phyloP scores from a whole-genome alignment of 2,113 vertebrate genomes.

The Stegostoma tigrinum region DNA sequence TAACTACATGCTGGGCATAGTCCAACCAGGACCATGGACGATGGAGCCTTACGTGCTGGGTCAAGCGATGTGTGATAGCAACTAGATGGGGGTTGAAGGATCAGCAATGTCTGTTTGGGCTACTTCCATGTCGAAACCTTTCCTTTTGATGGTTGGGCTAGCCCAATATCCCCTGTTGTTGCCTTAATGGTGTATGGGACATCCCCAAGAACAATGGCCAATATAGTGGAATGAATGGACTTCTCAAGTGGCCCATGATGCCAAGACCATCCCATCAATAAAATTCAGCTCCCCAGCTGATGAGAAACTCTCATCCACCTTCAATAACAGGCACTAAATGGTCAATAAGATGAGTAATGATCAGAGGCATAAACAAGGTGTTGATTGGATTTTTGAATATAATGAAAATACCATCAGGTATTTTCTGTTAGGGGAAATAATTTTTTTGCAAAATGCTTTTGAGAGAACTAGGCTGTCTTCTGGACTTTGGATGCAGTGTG shows the following conservation, averaged over 20 bases:
- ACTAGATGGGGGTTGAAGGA: not conserved
- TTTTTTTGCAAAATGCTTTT: not conserved
- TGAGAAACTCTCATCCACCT: not conserved
- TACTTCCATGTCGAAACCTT: not conserved
- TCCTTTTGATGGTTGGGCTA: not conserved
- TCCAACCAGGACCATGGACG: no score
- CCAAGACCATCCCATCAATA: not conserved
- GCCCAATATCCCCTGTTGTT: not conserved
- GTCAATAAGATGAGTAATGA: not conserved
- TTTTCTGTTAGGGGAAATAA: not conserved
- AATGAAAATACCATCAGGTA: not conserved
- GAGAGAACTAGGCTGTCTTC: not conserved
- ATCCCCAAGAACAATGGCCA: not conserved
- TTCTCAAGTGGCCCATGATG: not conserved
- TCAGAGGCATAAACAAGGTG: not conserved
- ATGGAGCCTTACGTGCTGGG: not conserved
- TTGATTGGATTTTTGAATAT: not conserved
- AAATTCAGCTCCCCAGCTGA: not conserved
- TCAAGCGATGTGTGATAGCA: not conserved
- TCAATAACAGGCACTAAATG: not conserved
- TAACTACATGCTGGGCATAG: not conserved
- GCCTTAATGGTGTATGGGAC: not conserved
- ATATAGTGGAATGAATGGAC: not conserved
- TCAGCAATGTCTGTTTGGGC: not conserved
- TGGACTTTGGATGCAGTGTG: not conserved